Evolutionary conservation across 1,140 invertebrate species (phyloP).

Genomic region (Neodiprion pinetum): DNA sequence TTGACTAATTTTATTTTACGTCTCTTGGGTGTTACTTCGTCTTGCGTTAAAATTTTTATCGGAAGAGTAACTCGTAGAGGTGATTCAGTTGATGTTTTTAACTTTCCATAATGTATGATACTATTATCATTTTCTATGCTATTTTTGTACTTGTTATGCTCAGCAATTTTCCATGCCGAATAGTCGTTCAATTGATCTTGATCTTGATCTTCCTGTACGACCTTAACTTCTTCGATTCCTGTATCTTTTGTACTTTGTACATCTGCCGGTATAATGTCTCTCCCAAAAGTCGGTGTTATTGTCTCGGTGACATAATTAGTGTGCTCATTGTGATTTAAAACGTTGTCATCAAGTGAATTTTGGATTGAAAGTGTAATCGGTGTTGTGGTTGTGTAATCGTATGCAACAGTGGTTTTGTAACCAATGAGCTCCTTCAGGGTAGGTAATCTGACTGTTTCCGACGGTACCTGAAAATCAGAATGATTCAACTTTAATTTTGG

Average conservation of each 20-base stretch:
- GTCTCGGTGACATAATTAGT: neutral
- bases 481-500: neutral
- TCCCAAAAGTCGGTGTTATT: neutral
- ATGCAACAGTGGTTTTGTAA: conserved; percentile 22
- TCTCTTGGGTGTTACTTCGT: neutral
- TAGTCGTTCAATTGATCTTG: neutral
- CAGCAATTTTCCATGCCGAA: neutral
- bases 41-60: neutral
- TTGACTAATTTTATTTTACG: neutral
- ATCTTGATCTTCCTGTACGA: neutral
- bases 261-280: neutral
- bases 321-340: neutral
- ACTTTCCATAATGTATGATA: no score
- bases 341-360: neutral
- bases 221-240: neutral
- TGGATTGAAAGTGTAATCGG: neutral
- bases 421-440: conserved; percentile 50
- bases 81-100: conserved; percentile 11
- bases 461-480: conserved; percentile 52
- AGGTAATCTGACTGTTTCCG: conserved; percentile 43
- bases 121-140: neutral
- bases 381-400: conserved; percentile 12
- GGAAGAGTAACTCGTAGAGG: conserved; percentile 10
- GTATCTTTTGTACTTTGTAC: conserved; percentile 9
- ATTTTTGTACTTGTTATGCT: neutral